Percentiles rank a stretch among this genome's conserved stretches.
These are phyloP conservation scores for Garrulus glandarius DNA, from an alignment of 2,797 vertebrate species.

Conservation along the genomic window DNA sequence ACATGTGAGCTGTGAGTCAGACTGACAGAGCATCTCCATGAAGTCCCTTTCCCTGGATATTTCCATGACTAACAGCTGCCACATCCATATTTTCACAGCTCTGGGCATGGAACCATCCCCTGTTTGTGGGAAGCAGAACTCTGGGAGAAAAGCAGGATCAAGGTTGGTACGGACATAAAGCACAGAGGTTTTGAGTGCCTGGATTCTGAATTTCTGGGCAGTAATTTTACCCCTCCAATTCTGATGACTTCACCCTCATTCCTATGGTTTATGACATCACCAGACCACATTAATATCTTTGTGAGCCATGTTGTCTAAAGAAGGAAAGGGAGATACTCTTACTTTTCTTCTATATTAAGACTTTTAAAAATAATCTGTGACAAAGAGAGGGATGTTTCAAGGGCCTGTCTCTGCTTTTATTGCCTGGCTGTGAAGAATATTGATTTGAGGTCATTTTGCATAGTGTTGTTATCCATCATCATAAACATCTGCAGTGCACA, in stretches of 20 bases:
- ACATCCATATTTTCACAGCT: not conserved
- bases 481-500: not conserved
- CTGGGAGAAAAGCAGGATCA: not conserved
- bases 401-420: not conserved
- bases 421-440: not conserved
- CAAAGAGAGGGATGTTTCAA: not conserved
- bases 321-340: not conserved
- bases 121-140: not conserved
- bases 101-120: not conserved
- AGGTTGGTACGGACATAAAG: not conserved
- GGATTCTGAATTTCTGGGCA: not conserved
- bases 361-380: not conserved
- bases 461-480: not conserved
- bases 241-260: conserved; percentile 6
- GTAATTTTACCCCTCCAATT: conserved; percentile 8
- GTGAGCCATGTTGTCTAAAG: not conserved
- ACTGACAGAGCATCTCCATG: not conserved
- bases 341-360: not conserved
- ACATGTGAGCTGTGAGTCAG: conserved; percentile 10
- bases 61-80: not conserved
- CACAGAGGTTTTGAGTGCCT: not conserved
- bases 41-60: conserved; percentile 4
- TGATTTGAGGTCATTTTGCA: not conserved
- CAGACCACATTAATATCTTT: not conserved
- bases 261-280: not conserved